Evolutionary conservation across 2,797 vertebrate genomes (phyloP), one percentile per base, ranked within the genome.

Genomic region (Leptoclinus maculatus): DNA sequence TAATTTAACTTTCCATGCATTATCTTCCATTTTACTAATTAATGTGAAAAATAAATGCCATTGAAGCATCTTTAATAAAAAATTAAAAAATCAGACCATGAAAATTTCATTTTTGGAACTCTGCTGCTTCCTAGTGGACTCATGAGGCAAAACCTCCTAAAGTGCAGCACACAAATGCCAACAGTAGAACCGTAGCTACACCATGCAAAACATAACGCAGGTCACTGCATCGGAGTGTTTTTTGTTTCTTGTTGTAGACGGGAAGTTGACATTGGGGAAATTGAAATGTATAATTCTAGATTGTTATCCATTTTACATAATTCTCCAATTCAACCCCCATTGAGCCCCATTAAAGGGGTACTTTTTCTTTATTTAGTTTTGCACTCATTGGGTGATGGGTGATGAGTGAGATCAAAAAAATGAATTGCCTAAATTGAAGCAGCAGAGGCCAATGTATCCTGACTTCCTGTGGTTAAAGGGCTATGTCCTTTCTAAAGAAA

Each of bases 61-160:
- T 4, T 5, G 36, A 59, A 58, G 47, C 13, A 1, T 38, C 3
- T 41, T 21, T 8, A 27, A 11, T 41, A 4, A 19, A 57, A 27
- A 23, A 0, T 54, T 29, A 45, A 45, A 19, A 19, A 39, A n/a
- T 1, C 4, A 63, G 9, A 9, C 0, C 0, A 14, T 3, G 17
- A 49, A 0, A 3, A 13, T 36, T 47, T 58, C 5, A 82, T 69
- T 73, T 60, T 13, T 79, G 73, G 51, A 74, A 51, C 76, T 84
- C 69, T 90, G 73, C 88, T 89, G 84, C 83, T 8, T 12, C 59
- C 90, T 87, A 71, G 79, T 88, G 90, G 91, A 56, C 13, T 2
- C 11, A 69, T 19, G 68, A 51, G 49, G 58, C 32, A 82, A 36
- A 27, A 27, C 68, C 54, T 39, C 21, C 47, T 62, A 3, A 39